These are phyloP conservation scores for Callorhinus ursinus DNA, from an alignment of 2,113 vertebrate genomes.

Conservation along the genomic window DNA sequence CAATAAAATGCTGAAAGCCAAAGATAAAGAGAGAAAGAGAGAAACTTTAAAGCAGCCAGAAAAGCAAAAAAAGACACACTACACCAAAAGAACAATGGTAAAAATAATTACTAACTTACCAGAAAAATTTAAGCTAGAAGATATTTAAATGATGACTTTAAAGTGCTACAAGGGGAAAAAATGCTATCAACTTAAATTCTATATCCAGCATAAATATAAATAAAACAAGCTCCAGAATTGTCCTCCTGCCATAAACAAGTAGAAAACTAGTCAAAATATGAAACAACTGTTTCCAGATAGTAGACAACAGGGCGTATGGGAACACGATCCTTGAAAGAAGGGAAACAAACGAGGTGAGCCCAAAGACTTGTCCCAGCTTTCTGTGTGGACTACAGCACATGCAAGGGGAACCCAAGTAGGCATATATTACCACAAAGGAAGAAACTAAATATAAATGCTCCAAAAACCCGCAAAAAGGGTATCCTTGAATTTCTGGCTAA, in stretches of 20 bases:
- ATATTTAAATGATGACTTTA: background rate
- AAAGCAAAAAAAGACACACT: background rate
- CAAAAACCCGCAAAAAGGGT: background rate
- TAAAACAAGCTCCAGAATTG: background rate
- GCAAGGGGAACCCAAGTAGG: background rate
- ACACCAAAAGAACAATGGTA: background rate
- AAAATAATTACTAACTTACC: background rate
- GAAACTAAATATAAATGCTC: background rate
- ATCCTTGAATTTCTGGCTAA: constrained; percentile 4
- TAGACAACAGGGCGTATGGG: background rate
- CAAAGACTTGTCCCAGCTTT: background rate
- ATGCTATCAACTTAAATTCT: constrained; percentile 12
- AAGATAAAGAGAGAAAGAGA: background rate
- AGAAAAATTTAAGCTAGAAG: background rate
- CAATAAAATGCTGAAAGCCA: background rate
- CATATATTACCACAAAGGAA: background rate
- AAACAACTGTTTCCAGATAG: background rate
- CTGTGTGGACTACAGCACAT: background rate
- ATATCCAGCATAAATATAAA: background rate
- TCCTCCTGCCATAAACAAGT: background rate
- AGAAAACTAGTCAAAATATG: background rate
- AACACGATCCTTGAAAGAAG: background rate
- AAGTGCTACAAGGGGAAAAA: background rate
- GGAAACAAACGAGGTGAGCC: background rate
- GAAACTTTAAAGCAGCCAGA: background rate